phyloP scores from a whole-genome alignment of 2,888 invertebrate species.

The Aleiodes testaceus region DNA sequence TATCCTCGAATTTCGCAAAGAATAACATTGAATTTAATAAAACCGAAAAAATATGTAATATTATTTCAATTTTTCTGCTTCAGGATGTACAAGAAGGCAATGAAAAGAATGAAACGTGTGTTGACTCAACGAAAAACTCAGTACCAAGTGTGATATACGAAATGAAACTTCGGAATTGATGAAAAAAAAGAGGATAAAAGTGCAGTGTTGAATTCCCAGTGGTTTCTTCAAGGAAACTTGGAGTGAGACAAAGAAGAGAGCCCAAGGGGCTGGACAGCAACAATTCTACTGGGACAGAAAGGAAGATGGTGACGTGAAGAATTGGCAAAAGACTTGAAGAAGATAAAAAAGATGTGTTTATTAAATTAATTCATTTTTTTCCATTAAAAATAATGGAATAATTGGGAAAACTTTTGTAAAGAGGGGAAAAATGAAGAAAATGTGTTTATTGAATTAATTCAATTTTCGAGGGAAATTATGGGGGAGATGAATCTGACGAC shows the following conservation, averaged over 20 bases:
- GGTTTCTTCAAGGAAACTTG: constrained; percentile 41
- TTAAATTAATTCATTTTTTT: not conserved
- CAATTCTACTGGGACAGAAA: constrained; percentile 41
- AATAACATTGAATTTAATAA: no score
- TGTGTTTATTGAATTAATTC: not conserved
- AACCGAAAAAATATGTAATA: not conserved
- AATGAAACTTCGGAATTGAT: constrained; percentile 6
- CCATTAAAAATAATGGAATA: no score
- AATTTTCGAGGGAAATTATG: constrained; percentile 48
- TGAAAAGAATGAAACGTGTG: constrained; percentile 5
- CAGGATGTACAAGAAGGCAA: not conserved
- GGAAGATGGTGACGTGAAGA: constrained; percentile 53
- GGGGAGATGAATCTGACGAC: constrained; percentile 48
- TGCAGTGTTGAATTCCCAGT: constrained; percentile 19
- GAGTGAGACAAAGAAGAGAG: constrained; percentile 39
- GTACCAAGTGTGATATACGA: constrained; percentile 11
- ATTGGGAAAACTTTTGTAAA: constrained; percentile 40
- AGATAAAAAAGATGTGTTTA: constrained; percentile 27
- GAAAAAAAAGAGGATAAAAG: constrained; percentile 2
- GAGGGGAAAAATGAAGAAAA: constrained; percentile 45
- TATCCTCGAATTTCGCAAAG: no score
- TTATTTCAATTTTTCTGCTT: not conserved
- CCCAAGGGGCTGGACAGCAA: constrained; percentile 44
- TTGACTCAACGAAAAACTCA: constrained; percentile 1
- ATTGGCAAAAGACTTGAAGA: constrained; percentile 35